These are phyloP conservation scores for Aselliscus stoliczkanus DNA, from an alignment of 2,797 vertebrate species.

Conservation along the genomic window DNA sequence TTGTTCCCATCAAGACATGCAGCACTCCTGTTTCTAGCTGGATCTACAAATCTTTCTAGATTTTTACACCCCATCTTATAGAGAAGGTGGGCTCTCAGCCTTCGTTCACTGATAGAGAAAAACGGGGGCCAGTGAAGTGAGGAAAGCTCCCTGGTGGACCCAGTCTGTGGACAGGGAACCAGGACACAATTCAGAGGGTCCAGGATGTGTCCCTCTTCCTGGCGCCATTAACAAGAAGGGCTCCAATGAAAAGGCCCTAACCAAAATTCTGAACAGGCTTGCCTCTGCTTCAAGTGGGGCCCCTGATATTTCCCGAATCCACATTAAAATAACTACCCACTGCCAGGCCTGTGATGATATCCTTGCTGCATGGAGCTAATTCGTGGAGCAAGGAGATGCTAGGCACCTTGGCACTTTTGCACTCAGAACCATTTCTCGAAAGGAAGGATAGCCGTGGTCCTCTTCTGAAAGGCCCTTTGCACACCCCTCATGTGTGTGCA, in stretches of 20 bases:
- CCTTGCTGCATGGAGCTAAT: background rate
- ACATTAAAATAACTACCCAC: background rate
- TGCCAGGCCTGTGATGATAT: background rate
- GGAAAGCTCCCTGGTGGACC: background rate
- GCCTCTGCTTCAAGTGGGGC: background rate
- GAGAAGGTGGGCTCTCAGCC: background rate
- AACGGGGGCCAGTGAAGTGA: background rate
- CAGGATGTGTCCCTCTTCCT: background rate
- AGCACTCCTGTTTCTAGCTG: background rate
- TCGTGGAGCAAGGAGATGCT: background rate
- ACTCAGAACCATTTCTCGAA: background rate
- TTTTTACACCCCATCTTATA: background rate
- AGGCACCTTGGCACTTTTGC: background rate
- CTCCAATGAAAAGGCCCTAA: background rate
- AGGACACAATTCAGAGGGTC: background rate
- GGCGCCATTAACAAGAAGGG: background rate
- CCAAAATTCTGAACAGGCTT: background rate
- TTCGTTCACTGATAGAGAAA: background rate
- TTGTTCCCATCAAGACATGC: accelerated
- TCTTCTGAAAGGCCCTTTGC: background rate
- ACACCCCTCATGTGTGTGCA: no score
- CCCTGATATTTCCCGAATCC: background rate
- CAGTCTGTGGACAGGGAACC: background rate
- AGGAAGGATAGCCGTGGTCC: background rate
- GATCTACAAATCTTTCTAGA: background rate